A percentile compares a stretch with the other conserved stretches of the same genome.
These are phyloP conservation scores for Poecilobothrus nobilitatus DNA, from an alignment of 2,888 invertebrate species.

Conservation along the genomic window DNA sequence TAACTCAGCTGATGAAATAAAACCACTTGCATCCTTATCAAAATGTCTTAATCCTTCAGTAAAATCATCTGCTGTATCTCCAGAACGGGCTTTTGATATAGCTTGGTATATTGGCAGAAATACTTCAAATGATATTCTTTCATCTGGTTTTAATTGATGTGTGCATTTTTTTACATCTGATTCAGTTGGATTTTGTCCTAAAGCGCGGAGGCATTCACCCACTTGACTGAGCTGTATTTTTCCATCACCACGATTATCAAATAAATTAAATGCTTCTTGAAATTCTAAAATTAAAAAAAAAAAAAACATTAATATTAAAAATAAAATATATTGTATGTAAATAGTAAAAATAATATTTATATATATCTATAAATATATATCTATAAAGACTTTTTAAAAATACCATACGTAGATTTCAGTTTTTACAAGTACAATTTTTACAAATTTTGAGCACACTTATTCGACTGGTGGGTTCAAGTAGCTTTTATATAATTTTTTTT, in stretches of 20 bases:
- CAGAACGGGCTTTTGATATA: constrained; percentile 87
- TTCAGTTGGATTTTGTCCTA: constrained; percentile 98
- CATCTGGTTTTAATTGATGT: constrained; percentile 87
- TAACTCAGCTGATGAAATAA: constrained; percentile 94
- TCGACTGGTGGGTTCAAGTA: too few relatives aligned
- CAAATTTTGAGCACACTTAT: too few relatives aligned
- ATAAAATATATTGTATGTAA: too few relatives aligned
- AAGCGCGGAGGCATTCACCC: constrained; percentile 90
- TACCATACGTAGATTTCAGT: too few relatives aligned
- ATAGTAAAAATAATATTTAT: too few relatives aligned
- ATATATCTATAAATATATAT: too few relatives aligned
- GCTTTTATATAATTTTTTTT: too few relatives aligned
- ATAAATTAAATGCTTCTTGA: constrained; percentile 94
- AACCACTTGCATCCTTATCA: constrained; percentile 99
- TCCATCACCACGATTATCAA: constrained; percentile 96
- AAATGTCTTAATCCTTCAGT: constrained; percentile 97
- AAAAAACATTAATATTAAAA: too few relatives aligned
- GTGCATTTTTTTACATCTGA: constrained; percentile 97
- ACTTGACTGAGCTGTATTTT: constrained; percentile 95
- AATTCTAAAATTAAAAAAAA: constrained; percentile 47
- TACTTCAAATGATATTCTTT: constrained; percentile 95
- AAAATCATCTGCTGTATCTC: constrained; percentile 94
- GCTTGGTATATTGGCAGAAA: constrained; percentile 96
- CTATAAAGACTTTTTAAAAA: too few relatives aligned
- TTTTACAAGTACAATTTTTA: too few relatives aligned